A percentile compares a stretch with the other conserved stretches of the same genome.
phyloP scores from a whole-genome alignment of 2,797 vertebrate species.

The Hemibagrus guttatus region DNA sequence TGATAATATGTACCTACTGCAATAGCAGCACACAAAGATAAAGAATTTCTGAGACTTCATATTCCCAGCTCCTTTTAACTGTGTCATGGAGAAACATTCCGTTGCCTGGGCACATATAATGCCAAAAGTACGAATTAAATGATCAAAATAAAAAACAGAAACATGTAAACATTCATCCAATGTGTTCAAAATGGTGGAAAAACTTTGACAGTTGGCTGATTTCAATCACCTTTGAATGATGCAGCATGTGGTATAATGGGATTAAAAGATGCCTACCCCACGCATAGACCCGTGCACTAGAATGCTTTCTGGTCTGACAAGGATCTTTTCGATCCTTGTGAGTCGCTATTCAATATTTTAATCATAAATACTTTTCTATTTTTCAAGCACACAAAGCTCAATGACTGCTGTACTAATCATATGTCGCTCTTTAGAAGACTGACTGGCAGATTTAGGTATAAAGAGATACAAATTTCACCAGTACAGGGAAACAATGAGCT shows the following conservation, averaged over 20 bases:
- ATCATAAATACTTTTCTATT: not conserved
- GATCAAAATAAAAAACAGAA: not conserved
- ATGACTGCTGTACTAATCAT: not conserved
- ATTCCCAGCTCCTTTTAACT: not conserved
- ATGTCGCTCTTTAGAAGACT: not conserved
- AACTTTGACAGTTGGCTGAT: not conserved
- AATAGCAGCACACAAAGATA: not conserved
- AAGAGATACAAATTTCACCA: not conserved
- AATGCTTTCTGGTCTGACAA: not conserved
- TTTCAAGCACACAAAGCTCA: not conserved
- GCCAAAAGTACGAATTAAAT: not conserved
- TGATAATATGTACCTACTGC: conserved; percentile 1
- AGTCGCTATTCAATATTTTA: not conserved
- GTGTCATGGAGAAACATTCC: not conserved
- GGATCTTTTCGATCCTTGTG: not conserved
- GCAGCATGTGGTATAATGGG: not conserved
- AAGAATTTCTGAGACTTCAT: not conserved
- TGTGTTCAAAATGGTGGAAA: not conserved
- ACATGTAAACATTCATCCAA: not conserved
- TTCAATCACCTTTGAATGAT: not conserved
- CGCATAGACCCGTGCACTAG: not conserved
- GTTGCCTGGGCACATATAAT: not conserved
- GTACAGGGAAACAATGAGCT: not conserved
- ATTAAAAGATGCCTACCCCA: not conserved
- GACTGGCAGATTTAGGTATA: not conserved